Conservation (phyloP, 2,888 invertebrate genomes). For the Clivina fossor region DNA sequence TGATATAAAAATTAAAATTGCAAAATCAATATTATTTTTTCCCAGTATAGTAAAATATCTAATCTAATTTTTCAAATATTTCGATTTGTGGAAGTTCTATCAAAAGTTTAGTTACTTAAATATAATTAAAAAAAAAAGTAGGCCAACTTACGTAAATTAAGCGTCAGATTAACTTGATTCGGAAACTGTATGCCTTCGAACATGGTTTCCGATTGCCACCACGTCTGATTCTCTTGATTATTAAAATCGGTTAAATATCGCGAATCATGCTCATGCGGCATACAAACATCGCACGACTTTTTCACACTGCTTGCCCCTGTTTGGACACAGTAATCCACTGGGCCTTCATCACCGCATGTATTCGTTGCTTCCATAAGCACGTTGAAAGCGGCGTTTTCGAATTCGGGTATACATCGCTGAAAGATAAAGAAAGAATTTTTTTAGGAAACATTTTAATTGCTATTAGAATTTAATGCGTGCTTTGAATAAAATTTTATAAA, state of each 20-base stretch:
- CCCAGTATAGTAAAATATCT: not conserved
- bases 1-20: too few species aligned
- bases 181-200: slow-evolving; percentile 89
- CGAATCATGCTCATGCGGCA: slow-evolving; percentile 67
- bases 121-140: slow-evolving; percentile 27
- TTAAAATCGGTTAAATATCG: slow-evolving; percentile 88
- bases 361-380: slow-evolving; percentile 90
- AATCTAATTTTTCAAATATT: too few species aligned
- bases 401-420: slow-evolving; percentile 93
- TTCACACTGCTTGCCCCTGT: slow-evolving; percentile 69
- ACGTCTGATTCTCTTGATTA: slow-evolving; percentile 85
- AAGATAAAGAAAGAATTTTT: slow-evolving; percentile 42
- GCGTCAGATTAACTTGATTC: slow-evolving; percentile 87
- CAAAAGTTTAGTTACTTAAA: not conserved
- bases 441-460: not conserved
- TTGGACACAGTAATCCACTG: slow-evolving; percentile 87
- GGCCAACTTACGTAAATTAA: slow-evolving; percentile 78
- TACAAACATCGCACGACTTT: slow-evolving; percentile 83
- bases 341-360: slow-evolving; percentile 86
- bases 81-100: not conserved
- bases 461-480: too few species aligned
- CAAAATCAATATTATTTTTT: too few species aligned
- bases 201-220: slow-evolving; percentile 99
- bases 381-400: slow-evolving; percentile 94
- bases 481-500: too few species aligned